phyloP scores from a whole-genome alignment of 2,113 vertebrate genomes.

The Promerops cafer region DNA sequence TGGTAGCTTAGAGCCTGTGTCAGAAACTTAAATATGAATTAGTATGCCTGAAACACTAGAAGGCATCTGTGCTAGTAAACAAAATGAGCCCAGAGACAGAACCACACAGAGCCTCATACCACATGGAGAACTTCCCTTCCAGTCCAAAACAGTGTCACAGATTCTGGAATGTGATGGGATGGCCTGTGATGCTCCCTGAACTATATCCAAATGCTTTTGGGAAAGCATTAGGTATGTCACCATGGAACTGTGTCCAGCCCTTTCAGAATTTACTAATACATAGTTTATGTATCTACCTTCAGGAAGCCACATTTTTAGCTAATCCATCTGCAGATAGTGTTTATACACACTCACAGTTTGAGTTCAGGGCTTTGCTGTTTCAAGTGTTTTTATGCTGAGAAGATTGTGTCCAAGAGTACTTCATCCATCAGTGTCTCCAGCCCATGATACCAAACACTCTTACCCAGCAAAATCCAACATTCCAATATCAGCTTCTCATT shows the following conservation, averaged over 20 bases:
- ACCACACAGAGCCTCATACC: neutral
- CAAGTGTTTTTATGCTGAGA: neutral
- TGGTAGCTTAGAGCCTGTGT: neutral
- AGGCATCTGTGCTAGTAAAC: neutral
- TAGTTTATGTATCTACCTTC: neutral
- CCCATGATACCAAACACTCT: neutral
- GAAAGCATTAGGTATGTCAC: neutral
- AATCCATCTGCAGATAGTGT: neutral
- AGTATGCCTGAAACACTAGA: neutral
- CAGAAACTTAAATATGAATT: neutral
- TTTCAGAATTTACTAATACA: neutral
- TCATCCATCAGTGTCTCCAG: neutral
- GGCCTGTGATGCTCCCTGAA: neutral
- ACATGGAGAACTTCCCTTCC: neutral
- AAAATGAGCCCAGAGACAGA: neutral
- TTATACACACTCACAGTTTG: neutral
- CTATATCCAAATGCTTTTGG: neutral
- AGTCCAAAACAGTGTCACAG: neutral
- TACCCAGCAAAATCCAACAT: neutral
- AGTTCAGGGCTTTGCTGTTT: neutral
- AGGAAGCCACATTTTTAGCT: neutral
- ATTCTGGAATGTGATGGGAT: neutral
- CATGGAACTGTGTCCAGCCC: neutral
- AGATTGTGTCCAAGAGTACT: neutral
- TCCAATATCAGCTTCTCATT: neutral